Evolutionary conservation across 2,797 vertebrate genomes (phyloP).

Genomic region (Tokudaia tokunoshimensis): DNA sequence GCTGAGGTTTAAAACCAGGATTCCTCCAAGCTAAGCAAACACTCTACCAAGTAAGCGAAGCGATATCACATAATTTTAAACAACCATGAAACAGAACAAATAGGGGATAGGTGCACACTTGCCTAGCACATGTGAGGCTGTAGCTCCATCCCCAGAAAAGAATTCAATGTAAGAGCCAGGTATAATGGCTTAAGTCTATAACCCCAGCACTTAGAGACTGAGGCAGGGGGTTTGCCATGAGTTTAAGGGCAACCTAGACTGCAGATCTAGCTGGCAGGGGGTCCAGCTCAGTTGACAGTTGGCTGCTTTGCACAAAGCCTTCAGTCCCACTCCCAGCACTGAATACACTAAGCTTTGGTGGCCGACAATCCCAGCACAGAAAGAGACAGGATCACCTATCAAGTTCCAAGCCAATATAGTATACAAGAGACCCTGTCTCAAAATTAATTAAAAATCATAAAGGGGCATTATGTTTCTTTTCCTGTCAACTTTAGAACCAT

Average conservation of each 20-base stretch:
- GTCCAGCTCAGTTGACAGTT: not conserved
- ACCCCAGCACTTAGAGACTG: not conserved
- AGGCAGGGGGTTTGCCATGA: not conserved
- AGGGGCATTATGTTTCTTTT: not conserved
- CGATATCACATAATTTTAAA: not conserved
- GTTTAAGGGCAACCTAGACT: not conserved
- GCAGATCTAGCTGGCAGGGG: not conserved
- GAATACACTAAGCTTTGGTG: not conserved
- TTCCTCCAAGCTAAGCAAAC: not conserved
- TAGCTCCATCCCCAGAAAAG: not conserved
- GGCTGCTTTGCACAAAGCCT: not conserved
- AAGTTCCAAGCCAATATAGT: not conserved
- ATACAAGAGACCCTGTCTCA: not conserved
- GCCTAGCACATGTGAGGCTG: not conserved
- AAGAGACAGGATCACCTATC: not conserved
- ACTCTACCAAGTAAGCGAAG: no score
- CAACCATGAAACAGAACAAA: conserved; percentile 21
- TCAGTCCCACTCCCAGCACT: not conserved
- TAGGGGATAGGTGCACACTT: not conserved
- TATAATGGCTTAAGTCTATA: not conserved
- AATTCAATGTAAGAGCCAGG: not conserved
- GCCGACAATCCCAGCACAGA: not conserved
- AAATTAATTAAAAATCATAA: not conserved
- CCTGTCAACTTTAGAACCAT: conserved; percentile 29
- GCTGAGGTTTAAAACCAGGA: not conserved